Percentiles rank a stretch among this genome's conserved stretches.
Conservation (phyloP, 2,797 vertebrate species). For the Discoglossus pictus region DNA sequence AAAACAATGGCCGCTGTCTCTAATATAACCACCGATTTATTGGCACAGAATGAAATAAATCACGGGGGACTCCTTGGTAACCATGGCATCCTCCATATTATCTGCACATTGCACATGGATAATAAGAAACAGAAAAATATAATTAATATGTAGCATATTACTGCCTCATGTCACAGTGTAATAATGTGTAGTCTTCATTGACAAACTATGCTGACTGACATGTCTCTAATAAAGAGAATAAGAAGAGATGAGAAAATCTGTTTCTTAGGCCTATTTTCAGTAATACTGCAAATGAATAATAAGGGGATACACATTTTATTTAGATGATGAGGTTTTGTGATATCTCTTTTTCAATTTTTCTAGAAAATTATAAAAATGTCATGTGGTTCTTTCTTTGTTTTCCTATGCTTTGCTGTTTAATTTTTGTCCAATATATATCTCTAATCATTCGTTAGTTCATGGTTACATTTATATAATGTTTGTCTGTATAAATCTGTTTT, state of each 20-base stretch:
- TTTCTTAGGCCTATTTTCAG: too few species aligned
- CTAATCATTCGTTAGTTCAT: too few species aligned
- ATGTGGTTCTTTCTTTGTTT: too few species aligned
- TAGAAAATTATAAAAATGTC: too few species aligned
- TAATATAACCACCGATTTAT: slow-evolving; percentile 68
- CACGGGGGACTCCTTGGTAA: slow-evolving; percentile 65
- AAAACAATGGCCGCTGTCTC: slow-evolving; percentile 58
- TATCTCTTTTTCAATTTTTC: too few species aligned
- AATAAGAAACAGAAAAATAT: slow-evolving; percentile 54
- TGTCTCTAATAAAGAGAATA: neutral
- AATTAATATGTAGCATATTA: slow-evolving; percentile 62
- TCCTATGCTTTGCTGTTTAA: too few species aligned
- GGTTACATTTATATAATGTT: too few species aligned
- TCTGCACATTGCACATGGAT: slow-evolving; percentile 63
- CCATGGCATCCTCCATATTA: slow-evolving; percentile 67
- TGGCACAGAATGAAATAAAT: slow-evolving; percentile 64
- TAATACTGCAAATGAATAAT: too few species aligned
- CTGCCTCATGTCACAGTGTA: slow-evolving; percentile 51
- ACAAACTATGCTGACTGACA: slow-evolving; percentile 47
- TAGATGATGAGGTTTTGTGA: too few species aligned
- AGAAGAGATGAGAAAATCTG: slow-evolving; percentile 24
- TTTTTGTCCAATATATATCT: too few species aligned
- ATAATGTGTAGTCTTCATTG: slow-evolving; percentile 50
- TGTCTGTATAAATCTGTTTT: too few species aligned
- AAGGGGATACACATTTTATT: too few species aligned